Base-by-base conservation (phyloP, 2,888 invertebrate species). In the Limnephilus marmoratus region DNA sequence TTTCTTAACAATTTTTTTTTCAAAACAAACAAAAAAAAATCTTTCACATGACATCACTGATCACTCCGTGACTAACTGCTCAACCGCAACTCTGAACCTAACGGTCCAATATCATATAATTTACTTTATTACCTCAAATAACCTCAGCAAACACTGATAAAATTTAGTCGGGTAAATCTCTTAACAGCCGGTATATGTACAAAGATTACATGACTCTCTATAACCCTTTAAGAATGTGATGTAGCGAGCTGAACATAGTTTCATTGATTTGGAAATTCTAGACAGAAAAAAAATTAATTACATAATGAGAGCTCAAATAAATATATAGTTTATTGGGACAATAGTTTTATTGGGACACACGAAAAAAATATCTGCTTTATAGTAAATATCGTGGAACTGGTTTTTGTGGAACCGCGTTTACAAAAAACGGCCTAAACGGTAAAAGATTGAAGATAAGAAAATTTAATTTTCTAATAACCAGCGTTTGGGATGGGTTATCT, bases 331-430 rank as follows among this genome's bases (percentile, higher is more conserved):
- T n/a, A n/a, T n/a, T n/a, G n/a, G n/a, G n/a, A n/a, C n/a, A n/a
- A n/a, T n/a, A n/a, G n/a, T n/a, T n/a, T 41, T 9, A 5, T 0
- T 5, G 24, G 1, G n/a, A 24, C 68, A 1, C 0, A 5, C 9
- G 24, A n/a, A 68, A 2, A 68, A 24, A 68, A 9, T 68, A 24
- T n/a, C 24, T 9, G 68, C 15, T 49, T 68, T 68, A n/a, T 5
- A n/a, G 68, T 68, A 24, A 3, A 18, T 18, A 53, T 53, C 5
- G 53, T 53, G 53, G 53, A 53, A 53, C 68, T 68, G 7, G 7
- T 68, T 68, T 68, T 3, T 24, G 3, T 18, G 4, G 5, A 18
- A 68, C 24, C 18, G 18, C 4, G 53, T 3, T 53, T 15, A 53
- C 18, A 53, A 13, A 53, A 53, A 53, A 53, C 53, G 18, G 53